A percentile compares a stretch with the other conserved stretches of the same genome.
These are phyloP conservation scores for Vesta saturnalis DNA, from an alignment of 2,888 invertebrate genomes.

Conservation along the genomic window DNA sequence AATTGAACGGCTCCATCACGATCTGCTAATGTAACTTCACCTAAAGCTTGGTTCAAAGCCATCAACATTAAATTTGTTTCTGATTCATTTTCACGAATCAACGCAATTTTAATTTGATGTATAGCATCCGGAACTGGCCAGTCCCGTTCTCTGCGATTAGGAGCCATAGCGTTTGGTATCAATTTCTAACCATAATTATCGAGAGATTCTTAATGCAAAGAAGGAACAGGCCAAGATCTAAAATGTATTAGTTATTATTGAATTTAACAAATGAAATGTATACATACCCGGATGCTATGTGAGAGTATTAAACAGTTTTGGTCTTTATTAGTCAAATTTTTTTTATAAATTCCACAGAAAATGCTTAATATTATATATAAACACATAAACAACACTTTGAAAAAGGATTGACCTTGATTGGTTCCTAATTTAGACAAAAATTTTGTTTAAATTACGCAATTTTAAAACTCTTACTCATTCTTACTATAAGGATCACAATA, in stretches of 20 bases:
- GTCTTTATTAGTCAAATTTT: background rate
- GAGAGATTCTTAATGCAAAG: slow-evolving; percentile 40
- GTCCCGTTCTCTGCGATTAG: slow-evolving; percentile 57
- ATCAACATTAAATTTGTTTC: slow-evolving; percentile 51
- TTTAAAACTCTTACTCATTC: slow-evolving; percentile 15
- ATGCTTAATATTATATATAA: background rate
- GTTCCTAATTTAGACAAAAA: slow-evolving; percentile 5
- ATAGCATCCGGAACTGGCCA: slow-evolving; percentile 60
- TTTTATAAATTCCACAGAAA: background rate
- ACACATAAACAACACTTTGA: slow-evolving; percentile 7
- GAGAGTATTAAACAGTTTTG: background rate
- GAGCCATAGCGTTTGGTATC: slow-evolving; percentile 48
- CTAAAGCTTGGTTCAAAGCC: slow-evolving; percentile 54
- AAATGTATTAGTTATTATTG: slow-evolving; percentile 13
- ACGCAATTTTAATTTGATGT: slow-evolving; percentile 55
- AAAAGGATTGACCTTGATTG: slow-evolving; percentile 17
- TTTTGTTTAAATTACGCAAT: slow-evolving; percentile 19
- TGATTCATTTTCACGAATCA: slow-evolving; percentile 51
- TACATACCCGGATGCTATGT: slow-evolving; percentile 44
- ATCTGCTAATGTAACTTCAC: slow-evolving; percentile 79
- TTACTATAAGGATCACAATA: slow-evolving; percentile 17
- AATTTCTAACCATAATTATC: slow-evolving; percentile 35
- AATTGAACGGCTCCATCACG: slow-evolving; percentile 85
- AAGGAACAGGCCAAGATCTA: slow-evolving; percentile 46
- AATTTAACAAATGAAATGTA: slow-evolving; percentile 8